Percentiles rank a stretch among this genome's conserved stretches.
phyloP scores from a whole-genome alignment of 2,113 vertebrate species.

The Acanthisitta chloris region DNA sequence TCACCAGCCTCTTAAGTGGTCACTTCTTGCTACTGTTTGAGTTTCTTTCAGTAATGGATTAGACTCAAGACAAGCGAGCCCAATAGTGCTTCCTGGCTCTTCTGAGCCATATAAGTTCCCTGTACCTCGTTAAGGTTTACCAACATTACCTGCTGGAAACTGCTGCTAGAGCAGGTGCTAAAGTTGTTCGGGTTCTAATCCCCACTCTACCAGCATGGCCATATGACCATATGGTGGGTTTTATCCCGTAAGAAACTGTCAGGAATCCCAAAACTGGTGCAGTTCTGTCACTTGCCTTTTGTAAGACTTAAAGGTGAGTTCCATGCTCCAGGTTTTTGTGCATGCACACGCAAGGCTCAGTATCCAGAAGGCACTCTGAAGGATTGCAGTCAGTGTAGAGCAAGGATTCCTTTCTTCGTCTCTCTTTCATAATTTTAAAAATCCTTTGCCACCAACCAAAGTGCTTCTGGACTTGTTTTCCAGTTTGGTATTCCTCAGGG shows the following conservation, averaged over 20 bases:
- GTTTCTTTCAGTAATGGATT: not conserved
- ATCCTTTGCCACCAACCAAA: not conserved
- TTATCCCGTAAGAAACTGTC: not conserved
- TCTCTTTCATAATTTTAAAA: not conserved
- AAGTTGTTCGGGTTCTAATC: not conserved
- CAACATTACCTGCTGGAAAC: not conserved
- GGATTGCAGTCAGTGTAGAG: not conserved
- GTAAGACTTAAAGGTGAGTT: not conserved
- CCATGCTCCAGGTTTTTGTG: not conserved
- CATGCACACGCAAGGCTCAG: accelerated
- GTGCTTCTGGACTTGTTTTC: not conserved
- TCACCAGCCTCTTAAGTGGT: not conserved
- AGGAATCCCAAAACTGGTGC: not conserved
- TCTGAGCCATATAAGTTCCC: accelerated
- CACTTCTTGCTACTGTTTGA: not conserved
- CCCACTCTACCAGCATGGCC: not conserved
- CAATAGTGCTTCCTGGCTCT: not conserved
- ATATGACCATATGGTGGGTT: not conserved
- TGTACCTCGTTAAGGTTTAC: not conserved
- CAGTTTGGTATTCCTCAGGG: not conserved
- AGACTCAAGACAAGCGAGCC: not conserved
- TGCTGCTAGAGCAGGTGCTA: not conserved
- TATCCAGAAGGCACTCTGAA: not conserved
- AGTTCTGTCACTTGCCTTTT: not conserved
- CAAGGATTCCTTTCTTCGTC: not conserved